phyloP scores from a whole-genome alignment of 35 echinoderm and acorn worm genomes.

The Chiridota heheva region DNA sequence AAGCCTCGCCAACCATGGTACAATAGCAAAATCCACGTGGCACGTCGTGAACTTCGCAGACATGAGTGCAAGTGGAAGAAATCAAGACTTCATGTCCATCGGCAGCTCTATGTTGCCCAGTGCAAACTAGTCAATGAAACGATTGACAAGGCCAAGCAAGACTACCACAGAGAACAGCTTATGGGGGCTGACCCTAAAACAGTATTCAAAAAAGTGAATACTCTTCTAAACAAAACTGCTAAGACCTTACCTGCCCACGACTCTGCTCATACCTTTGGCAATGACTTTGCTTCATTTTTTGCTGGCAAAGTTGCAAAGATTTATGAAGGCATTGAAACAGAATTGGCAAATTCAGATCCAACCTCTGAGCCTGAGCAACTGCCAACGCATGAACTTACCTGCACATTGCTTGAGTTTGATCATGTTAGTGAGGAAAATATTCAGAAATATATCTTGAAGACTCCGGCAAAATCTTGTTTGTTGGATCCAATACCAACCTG shows the following conservation, averaged over 20 bases:
- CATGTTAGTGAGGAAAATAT: no score
- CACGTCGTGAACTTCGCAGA: background rate
- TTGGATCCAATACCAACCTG: no score
- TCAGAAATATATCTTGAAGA: no score
- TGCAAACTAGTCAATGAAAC: slow-evolving; percentile 44
- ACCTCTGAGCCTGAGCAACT: no score
- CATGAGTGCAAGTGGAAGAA: slow-evolving; percentile 53
- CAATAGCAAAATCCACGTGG: slow-evolving; percentile 24
- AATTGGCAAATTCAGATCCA: background rate
- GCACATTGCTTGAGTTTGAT: no score
- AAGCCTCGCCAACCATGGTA: slow-evolving; percentile 39
- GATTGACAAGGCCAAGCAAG: slow-evolving; percentile 32
- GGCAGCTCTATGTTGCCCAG: slow-evolving; percentile 32
- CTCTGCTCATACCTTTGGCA: background rate
- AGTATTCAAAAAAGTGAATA: slow-evolving; percentile 12
- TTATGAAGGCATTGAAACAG: background rate
- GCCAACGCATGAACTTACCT: no score
- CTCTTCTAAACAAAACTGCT: slow-evolving; percentile 16
- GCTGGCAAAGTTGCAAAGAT: slow-evolving; percentile 21
- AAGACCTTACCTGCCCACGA: slow-evolving; percentile 9
- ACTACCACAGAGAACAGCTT: slow-evolving; percentile 5
- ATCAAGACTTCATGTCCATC: slow-evolving; percentile 29
- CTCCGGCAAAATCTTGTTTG: no score
- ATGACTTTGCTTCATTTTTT: slow-evolving; percentile 25
- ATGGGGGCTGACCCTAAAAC: slow-evolving; percentile 8